Percentiles rank a stretch among this genome's conserved stretches.
phyloP scores from a whole-genome alignment of 2,113 vertebrate genomes.

The Onychostruthus taczanowskii region DNA sequence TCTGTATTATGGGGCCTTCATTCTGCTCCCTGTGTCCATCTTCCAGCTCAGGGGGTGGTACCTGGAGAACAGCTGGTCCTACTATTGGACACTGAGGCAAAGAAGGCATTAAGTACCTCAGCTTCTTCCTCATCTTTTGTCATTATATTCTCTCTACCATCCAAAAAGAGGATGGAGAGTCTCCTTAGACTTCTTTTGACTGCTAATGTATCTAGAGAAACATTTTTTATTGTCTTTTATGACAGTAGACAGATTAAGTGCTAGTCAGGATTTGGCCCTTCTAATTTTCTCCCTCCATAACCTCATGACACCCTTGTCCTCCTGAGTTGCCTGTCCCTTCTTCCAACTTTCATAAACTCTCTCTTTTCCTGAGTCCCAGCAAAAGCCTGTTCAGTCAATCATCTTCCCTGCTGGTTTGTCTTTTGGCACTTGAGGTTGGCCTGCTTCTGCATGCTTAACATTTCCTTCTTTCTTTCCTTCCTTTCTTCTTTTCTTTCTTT shows the following conservation, averaged over 20 bases:
- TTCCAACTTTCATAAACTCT: background rate
- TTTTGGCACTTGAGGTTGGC: background rate
- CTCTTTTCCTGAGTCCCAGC: background rate
- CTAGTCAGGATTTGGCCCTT: background rate
- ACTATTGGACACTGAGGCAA: background rate
- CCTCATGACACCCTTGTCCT: background rate
- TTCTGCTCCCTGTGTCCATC: background rate
- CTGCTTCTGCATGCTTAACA: background rate
- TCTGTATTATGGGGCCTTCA: background rate
- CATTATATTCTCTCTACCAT: accelerated
- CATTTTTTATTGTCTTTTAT: background rate
- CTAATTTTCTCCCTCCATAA: background rate
- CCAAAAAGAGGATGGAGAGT: background rate
- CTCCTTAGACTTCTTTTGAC: background rate
- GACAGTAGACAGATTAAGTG: background rate
- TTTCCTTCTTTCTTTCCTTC: background rate
- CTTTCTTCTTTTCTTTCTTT: background rate
- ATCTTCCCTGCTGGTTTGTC: background rate
- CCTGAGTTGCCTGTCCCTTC: background rate
- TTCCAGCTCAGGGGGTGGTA: background rate
- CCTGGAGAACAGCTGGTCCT: background rate
- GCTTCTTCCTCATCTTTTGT: background rate
- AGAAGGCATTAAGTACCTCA: background rate
- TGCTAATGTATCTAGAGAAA: background rate
- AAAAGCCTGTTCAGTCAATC: background rate